Evolutionary conservation across 2,888 invertebrate genomes (phyloP), one percentile per base, ranked within the genome.

Genomic region (Synergus umbraculus): DNA sequence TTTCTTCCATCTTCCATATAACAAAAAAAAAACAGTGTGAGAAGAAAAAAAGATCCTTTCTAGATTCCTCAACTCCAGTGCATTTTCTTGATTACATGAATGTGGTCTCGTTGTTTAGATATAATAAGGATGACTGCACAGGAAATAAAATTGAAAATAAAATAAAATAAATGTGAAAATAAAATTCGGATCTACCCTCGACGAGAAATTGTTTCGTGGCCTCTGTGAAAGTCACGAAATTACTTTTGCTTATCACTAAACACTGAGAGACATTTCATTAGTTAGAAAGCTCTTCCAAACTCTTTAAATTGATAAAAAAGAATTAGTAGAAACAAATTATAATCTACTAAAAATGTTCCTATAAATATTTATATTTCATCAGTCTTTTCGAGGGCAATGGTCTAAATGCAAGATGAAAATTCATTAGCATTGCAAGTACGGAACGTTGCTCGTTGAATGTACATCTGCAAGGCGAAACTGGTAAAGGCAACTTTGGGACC

Each of bases 381-480:
- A 8, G 15, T 37, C 9, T 4, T 3, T 54, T 54, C 83, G 81
- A 67, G 80, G 83, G 82, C 65, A 83, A 84, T 79, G 80, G 66
- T 82, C 22, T 10, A 69, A 49, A 49, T 69, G 85, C 82, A 82
- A 82, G 84, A 86, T 83, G 84, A 86, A 86, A 89, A 88, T 88
- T 89, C 87, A 89, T 89, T 86, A 87, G 86, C 86, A 86, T 85
- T 86, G 86, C 85, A 88, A 89, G 88, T 88, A 85, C 77, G 76
- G 46, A 37, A 49, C 18, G 13, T 3, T 15, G 15, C 69, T 49
- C 15, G 12, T 37, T n/a, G 49, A 73, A 73, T 37, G 69, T 54
- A 8, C 69, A 73, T 54, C 49, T 73, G 37, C 15, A 54, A 49
- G 29, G 46, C 37, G 15, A 29, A 73, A 37, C 49, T 54, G 44